Conservation (phyloP, 1,140 invertebrate genomes). For the Pseudobourletiella spinata region DNA sequence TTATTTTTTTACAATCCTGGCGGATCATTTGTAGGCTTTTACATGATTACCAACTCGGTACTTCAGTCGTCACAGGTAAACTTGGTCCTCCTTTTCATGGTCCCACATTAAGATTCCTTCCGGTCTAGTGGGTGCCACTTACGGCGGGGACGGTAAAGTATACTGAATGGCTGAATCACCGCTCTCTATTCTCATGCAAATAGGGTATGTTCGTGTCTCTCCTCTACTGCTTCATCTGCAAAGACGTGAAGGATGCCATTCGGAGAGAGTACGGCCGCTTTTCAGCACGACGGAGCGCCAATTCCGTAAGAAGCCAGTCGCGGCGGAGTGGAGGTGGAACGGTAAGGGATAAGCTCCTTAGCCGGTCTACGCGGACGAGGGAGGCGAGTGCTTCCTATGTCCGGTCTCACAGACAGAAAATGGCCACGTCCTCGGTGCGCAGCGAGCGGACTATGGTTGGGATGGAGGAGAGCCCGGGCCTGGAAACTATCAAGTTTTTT, state of each 20-base stretch:
- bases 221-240: slow-evolving; percentile 48
- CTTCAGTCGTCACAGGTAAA: slow-evolving; percentile 48
- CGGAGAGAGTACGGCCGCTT: slow-evolving; percentile 28
- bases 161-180: neutral
- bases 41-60: slow-evolving; percentile 46
- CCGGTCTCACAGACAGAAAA: neutral
- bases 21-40: slow-evolving; percentile 40
- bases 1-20: slow-evolving; percentile 47
- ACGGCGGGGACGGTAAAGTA: neutral
- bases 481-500: neutral
- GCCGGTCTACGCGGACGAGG: neutral
- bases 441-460: neutral
- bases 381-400: neutral
- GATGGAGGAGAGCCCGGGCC: neutral
- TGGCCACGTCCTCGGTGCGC: neutral
- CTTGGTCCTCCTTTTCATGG: no score
- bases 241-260: slow-evolving; percentile 41
- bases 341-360: neutral
- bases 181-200: neutral
- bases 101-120: no score
- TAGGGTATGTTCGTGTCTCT: slow-evolving; percentile 48
- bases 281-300: slow-evolving; percentile 17
- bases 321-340: neutral
- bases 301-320: slow-evolving; percentile 5
- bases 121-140: neutral